phyloP scores from a whole-genome alignment of 2,888 invertebrate species.

The Coremacera marginata region DNA sequence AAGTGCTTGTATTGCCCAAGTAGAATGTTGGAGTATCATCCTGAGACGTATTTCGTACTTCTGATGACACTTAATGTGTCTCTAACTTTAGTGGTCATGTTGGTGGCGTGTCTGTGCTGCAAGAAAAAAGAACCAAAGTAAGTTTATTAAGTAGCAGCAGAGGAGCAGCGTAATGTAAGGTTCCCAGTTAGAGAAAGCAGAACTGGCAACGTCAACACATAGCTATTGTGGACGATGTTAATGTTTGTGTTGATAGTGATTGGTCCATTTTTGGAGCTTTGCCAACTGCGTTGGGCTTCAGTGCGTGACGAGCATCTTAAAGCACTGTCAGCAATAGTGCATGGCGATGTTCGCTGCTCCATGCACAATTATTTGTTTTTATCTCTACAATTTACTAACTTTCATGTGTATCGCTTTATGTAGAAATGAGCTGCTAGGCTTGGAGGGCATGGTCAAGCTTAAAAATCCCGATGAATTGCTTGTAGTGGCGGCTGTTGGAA shows the following conservation, averaged over 20 bases:
- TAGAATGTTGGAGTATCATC: slow-evolving; percentile 22
- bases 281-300: slow-evolving; percentile 15
- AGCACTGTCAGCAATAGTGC: neutral
- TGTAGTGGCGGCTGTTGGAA: slow-evolving; percentile 61
- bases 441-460: slow-evolving; percentile 80
- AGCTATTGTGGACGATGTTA: neutral
- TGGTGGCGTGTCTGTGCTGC: slow-evolving; percentile 81
- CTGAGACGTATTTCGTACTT: slow-evolving; percentile 50
- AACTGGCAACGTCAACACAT: slow-evolving; percentile 35
- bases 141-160: slow-evolving; percentile 56
- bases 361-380: neutral
- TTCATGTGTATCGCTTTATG: slow-evolving; percentile 42
- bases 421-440: slow-evolving; percentile 79
- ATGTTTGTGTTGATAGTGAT: slow-evolving; percentile 54
- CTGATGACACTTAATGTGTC: slow-evolving; percentile 66
- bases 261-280: slow-evolving; percentile 20
- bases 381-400: neutral
- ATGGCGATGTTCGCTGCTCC: neutral
- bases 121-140: slow-evolving; percentile 82
- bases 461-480: slow-evolving; percentile 77
- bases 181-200: slow-evolving; percentile 52
- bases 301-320: neutral
- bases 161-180: neutral
- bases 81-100: slow-evolving; percentile 70
- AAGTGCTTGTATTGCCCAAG: neutral